Percentiles rank a stretch among this genome's conserved stretches.
Conservation (phyloP, 2,113 vertebrate genomes). For the Pteruthius melanotis region DNA sequence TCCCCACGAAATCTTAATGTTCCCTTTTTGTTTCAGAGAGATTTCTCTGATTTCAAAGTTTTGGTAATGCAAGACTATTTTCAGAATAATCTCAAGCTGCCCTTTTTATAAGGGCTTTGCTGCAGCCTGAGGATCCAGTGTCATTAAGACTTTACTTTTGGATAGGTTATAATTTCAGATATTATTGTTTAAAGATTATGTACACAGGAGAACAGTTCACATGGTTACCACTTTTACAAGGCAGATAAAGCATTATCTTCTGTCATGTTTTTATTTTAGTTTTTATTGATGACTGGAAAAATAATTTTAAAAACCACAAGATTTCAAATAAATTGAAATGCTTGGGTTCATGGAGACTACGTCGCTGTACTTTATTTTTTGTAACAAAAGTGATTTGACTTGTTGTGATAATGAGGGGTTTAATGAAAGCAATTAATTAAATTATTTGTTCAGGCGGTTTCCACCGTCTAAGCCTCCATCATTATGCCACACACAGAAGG, state of each 20-base stretch:
- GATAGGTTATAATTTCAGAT: not conserved
- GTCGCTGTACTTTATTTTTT: not conserved
- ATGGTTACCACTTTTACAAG: not conserved
- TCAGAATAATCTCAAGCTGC: not conserved
- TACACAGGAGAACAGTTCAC: not conserved
- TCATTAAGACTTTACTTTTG: not conserved
- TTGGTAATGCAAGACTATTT: not conserved
- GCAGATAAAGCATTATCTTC: not conserved
- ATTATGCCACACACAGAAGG: not conserved
- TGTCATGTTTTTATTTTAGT: not conserved
- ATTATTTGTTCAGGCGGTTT: constrained; percentile 31
- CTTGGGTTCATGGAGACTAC: not conserved
- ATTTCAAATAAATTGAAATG: not conserved
- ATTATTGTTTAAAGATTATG: not conserved
- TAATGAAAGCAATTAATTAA: constrained; percentile 64
- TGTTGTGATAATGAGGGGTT: constrained; percentile 41
- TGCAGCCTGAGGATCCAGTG: not conserved
- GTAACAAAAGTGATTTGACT: not conserved
- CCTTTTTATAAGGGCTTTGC: not conserved
- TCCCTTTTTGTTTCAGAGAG: not conserved
- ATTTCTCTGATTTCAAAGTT: not conserved
- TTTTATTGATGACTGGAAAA: not conserved
- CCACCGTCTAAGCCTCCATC: not conserved
- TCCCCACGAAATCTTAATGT: not conserved
- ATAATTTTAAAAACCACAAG: not conserved